A percentile compares a stretch with the other conserved stretches of the same genome.
Conservation (phyloP, 2,113 vertebrate species). For the Hippocampus abdominalis region DNA sequence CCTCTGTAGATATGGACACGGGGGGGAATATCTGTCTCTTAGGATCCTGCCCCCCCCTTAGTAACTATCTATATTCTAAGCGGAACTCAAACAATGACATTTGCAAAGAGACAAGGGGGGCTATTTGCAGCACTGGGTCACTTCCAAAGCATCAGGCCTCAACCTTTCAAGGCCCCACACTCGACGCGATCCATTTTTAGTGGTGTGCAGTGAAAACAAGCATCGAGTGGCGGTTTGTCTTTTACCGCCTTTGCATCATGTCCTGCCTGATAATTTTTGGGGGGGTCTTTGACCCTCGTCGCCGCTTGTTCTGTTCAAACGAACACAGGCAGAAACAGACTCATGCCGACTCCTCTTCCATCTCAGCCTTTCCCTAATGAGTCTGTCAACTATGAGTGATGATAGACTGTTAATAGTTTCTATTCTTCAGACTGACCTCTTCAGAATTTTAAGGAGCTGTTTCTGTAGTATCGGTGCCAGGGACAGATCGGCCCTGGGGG, state of each 20-base stretch:
- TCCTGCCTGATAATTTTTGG: constrained; percentile 74
- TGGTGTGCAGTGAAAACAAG: constrained; percentile 79
- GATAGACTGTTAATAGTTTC: constrained; percentile 73
- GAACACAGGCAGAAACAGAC: constrained; percentile 41
- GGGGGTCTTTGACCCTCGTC: constrained; percentile 64
- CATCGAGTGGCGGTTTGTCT: constrained; percentile 72
- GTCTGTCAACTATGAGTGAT: constrained; percentile 74
- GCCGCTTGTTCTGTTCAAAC: constrained; percentile 53
- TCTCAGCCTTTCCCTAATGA: constrained; percentile 78
- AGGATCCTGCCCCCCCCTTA: constrained; percentile 61
- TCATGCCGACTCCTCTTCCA: constrained; percentile 34
- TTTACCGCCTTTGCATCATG: constrained; percentile 77
- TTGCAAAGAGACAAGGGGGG: constrained; percentile 53
- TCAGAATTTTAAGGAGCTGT: constrained; percentile 60
- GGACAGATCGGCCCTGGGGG: constrained; percentile 68
- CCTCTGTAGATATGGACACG: constrained; percentile 64
- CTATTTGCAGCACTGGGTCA: constrained; percentile 78
- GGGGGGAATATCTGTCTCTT: constrained; percentile 64
- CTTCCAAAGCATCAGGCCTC: constrained; percentile 62
- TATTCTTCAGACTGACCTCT: constrained; percentile 72
- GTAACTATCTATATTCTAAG: constrained; percentile 68
- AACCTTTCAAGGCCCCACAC: constrained; percentile 72
- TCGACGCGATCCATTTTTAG: constrained; percentile 78
- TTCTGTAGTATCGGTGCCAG: constrained; percentile 68
- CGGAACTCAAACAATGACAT: constrained; percentile 76